Base-by-base conservation (phyloP, 2,888 invertebrate genomes). In the Drosophila conformis region DNA sequence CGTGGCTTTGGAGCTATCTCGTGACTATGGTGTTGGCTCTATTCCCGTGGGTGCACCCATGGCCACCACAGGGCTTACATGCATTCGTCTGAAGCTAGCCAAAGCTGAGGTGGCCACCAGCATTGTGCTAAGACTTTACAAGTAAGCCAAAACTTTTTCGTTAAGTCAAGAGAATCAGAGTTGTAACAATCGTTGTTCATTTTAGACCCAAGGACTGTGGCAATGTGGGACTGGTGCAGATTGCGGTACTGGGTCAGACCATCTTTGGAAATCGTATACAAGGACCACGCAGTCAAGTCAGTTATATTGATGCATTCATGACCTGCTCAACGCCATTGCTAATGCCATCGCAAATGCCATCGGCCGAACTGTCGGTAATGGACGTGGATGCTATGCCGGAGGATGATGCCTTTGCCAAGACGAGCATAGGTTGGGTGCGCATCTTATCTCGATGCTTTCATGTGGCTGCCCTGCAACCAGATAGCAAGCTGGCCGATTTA, bases 141-240 rank as follows among this genome's bases (percentile, higher is more conserved):
- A 92, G 93, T 93, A 81, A 66, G 61, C 29, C 21, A 13, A 13
- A 13, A 25, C 1, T 13, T 36, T 2, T 1, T 36, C 1, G 1
- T 15, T 29, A 15, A 4, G 46, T 29, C 8, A 21, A 27, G 4
- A 10, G 15, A 33, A 27, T 35, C 6, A 4, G 18, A 8, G 21
- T 42, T n/a, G 5, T 25, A 36, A 56, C n/a, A 49, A 49, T 42
- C 6, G 11, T 46, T 51, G 2, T 46, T 46, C 0, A 11, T 61
- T 74, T 68, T 46, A 97, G 97, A 91, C 98, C 98, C 0, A 94
- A 97, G 40, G 98, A 98, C 90, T 97, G 97, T n/a, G 96, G 96
- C 82, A 98, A 97, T 89, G 96, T 98, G 91, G 98, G 98, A 7
- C 94, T 99, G 49, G 95, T 98, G 71, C 98, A 98, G 93, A 96